Base-by-base conservation (phyloP, 2,888 invertebrate species). In the Schrankia costaestrigalis region DNA sequence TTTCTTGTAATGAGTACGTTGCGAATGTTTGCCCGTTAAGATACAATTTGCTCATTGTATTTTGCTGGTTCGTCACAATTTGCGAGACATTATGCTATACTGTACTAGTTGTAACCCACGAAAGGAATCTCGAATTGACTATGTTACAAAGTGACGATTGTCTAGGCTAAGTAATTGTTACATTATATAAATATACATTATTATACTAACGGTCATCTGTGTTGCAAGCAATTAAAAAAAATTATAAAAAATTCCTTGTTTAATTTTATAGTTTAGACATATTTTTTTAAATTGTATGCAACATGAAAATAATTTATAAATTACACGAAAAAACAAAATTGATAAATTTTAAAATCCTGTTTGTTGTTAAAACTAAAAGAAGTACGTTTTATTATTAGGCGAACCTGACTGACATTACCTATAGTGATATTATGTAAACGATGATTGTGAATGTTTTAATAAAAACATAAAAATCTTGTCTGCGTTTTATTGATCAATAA, bases 391-490 rank as follows among this genome's bases (percentile, higher is more conserved):
- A 64, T 62, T 65, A 62, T 58, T 68, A 74, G 57, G 62, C 51
- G 56, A 67, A 73, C 66, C 67, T 57, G 80, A 82, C 82, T 82
- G 84, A 81, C 58, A 67, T 67, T 70, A 66, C 63, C 47, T 72
- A 67, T 56, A 56, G 56, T 56, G 56, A 56, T 56, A 59, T 47
- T 46, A 34, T 59, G 60, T 48, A 56, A 56, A 56, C 53, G 44
- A 56, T 63, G 67, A 78, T 78, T 81, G 76, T 77, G 72, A 77
- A 76, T 67, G 73, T 71, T 78, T 72, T 71, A 71, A 70, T 77
- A 74, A 71, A 75, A 69, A 51, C 54, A 56, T 59, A 43, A 52
- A 42, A 29, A 8, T n/a, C n/a, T n/a, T n/a, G n/a, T n/a, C n/a
- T n/a, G n/a, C n/a, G n/a, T n/a, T n/a, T n/a, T n/a, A n/a, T n/a